These are phyloP conservation scores for Piscicola geometra DNA, from an alignment of 2,888 invertebrate species.

Conservation along the genomic window DNA sequence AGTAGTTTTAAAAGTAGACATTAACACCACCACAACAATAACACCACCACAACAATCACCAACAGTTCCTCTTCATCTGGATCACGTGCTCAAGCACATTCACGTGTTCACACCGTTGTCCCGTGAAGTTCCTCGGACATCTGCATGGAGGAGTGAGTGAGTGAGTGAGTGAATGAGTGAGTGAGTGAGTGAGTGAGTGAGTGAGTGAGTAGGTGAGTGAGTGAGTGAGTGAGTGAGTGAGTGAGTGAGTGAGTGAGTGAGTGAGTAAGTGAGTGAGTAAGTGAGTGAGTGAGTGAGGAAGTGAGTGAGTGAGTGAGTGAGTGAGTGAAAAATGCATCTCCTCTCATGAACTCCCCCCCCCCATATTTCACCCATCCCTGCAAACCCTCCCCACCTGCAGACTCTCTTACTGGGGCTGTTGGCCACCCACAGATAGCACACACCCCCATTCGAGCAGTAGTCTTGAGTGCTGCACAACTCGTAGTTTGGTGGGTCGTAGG, in stretches of 20 bases:
- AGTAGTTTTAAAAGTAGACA: neutral
- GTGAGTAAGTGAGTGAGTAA: neutral
- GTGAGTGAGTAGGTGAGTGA: neutral
- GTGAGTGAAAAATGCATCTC: neutral
- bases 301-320: neutral
- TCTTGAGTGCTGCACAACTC: constrained; percentile 17
- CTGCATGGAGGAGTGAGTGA: neutral
- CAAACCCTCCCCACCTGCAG: constrained; percentile 26
- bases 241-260: neutral
- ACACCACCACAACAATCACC: neutral
- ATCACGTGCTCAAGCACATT: constrained; percentile 30
- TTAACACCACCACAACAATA: neutral
- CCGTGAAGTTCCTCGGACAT: constrained; percentile 31
- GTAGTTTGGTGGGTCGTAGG: constrained; percentile 6
- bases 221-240: neutral
- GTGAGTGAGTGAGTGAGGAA: neutral
- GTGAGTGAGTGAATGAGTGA: neutral
- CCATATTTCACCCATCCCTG: neutral
- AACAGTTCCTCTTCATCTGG: constrained; percentile 19
- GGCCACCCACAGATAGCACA: constrained; percentile 20
- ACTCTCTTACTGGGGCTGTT: constrained; percentile 12
- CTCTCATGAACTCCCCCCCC: neutral
- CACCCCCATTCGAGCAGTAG: constrained; percentile 34
- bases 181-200: neutral
- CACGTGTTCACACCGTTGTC: constrained; percentile 28